A percentile compares a stretch with the other conserved stretches of the same genome.
Conservation (phyloP, 2,797 vertebrate genomes). For the Centropyge bicolor region DNA sequence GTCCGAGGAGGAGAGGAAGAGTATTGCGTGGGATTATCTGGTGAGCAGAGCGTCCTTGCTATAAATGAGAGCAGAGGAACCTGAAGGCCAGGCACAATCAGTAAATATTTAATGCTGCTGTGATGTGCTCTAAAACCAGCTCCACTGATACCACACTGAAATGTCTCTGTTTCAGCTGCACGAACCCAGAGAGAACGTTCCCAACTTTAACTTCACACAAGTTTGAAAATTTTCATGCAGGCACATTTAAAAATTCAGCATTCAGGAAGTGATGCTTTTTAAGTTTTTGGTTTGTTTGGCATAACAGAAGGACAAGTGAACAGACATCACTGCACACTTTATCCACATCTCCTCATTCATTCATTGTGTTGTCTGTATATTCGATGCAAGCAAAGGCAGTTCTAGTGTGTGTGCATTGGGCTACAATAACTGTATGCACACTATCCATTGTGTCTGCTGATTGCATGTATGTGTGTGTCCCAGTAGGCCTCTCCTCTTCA, state of each 20-base stretch:
- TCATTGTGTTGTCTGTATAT: neutral
- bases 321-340: neutral
- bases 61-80: conserved; percentile 48
- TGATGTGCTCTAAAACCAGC: conserved; percentile 43
- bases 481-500: conserved; percentile 42
- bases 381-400: neutral
- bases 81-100: conserved; percentile 39
- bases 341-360: neutral
- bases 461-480: neutral
- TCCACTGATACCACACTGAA: neutral
- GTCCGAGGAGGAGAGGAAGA: conserved; percentile 16
- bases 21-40: conserved; percentile 41
- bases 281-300: too few relatives aligned
- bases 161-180: conserved; percentile 24
- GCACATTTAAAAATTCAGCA: neutral
- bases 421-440: conserved; percentile 3
- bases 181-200: neutral
- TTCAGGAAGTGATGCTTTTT: neutral
- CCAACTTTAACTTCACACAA: neutral
- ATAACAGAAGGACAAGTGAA: neutral
- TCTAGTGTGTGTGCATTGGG: neutral
- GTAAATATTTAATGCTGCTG: conserved; percentile 75
- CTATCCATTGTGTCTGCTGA: neutral
- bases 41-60: conserved; percentile 32
- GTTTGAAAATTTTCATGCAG: neutral